These are phyloP conservation scores for Drosophila orena DNA, from an alignment of 1,140 invertebrate species.

Conservation along the genomic window DNA sequence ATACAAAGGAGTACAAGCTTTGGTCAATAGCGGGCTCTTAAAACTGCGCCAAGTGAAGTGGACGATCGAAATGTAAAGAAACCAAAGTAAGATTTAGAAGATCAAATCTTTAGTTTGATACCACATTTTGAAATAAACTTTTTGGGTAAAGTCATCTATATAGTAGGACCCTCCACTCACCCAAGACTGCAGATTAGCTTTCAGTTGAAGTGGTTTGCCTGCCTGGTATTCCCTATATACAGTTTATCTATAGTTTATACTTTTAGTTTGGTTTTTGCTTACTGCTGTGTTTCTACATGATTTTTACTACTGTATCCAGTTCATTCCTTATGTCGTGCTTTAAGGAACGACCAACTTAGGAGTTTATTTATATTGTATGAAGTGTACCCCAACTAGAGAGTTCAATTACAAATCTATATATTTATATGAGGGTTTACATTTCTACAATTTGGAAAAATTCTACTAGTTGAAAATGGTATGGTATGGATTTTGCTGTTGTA, in stretches of 20 bases:
- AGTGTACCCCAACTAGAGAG: slow-evolving; percentile 36
- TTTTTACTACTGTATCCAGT: slow-evolving; percentile 14
- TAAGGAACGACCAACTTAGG: slow-evolving; percentile 32
- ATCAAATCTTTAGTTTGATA: neutral
- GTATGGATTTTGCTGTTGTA: slow-evolving; percentile 36
- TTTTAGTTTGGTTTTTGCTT: slow-evolving; percentile 13
- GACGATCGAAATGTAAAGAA: slow-evolving; percentile 14
- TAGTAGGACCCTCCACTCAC: slow-evolving; percentile 19
- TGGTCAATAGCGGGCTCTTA: slow-evolving; percentile 49
- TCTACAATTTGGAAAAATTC: slow-evolving; percentile 80
- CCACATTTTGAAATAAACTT: neutral
- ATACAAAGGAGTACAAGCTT: slow-evolving; percentile 49
- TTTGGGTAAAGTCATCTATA: neutral
- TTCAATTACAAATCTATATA: slow-evolving; percentile 46
- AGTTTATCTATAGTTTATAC: slow-evolving; percentile 38
- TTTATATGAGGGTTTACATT: slow-evolving; percentile 55
- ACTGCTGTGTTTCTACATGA: slow-evolving; percentile 38
- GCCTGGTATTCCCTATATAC: slow-evolving; percentile 38
- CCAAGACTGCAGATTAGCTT: slow-evolving; percentile 9
- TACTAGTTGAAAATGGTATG: slow-evolving; percentile 69
- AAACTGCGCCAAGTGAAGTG: slow-evolving; percentile 21
- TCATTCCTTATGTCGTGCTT: slow-evolving; percentile 9
- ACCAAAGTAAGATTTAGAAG: neutral
- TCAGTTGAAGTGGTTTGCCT: slow-evolving; percentile 22
- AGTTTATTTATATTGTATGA: slow-evolving; percentile 34